Evolutionary conservation across 1,140 invertebrate genomes (phyloP).

Genomic region (Drosophila melanogaster): Release_6_plus_ISO1_MT NT_037436.4:3938501-3939000

Average conservation of each 20-base stretch:
- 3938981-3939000: slow-evolving; percentile 90
- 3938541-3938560: background rate
- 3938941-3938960: slow-evolving; percentile 85
- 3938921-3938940: background rate
- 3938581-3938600: background rate
- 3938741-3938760: slow-evolving; percentile 77
- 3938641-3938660: no score
- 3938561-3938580: background rate
- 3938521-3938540: background rate
- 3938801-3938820: slow-evolving; percentile 89
- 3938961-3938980: slow-evolving; percentile 88
- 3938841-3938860: slow-evolving; percentile 89
- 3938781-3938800: slow-evolving; percentile 86
- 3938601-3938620: background rate
- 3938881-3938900: slow-evolving; percentile 90
- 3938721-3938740: slow-evolving; percentile 88
- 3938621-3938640: no score
- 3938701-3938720: slow-evolving; percentile 78
- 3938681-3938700: background rate
- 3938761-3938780: slow-evolving; percentile 85
- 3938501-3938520: background rate
- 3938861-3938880: slow-evolving; percentile 94
- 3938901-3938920: background rate
- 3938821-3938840: slow-evolving; percentile 92
- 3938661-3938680: no score